Evolutionary conservation across 2,113 vertebrate species (phyloP).

Genomic region (Elanus axillaris): DNA sequence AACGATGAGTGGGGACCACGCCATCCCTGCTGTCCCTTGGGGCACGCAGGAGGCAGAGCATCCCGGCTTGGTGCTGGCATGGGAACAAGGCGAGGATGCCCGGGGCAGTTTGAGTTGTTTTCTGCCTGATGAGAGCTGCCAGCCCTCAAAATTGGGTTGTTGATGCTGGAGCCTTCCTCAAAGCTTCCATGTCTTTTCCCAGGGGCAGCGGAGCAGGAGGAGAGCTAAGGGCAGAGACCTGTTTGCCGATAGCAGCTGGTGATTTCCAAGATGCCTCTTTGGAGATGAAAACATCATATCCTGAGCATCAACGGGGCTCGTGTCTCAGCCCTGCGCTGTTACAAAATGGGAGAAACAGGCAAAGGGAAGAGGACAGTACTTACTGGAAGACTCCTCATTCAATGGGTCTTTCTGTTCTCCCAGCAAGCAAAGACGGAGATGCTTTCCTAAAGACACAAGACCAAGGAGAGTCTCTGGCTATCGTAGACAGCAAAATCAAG

Average conservation of each 20-base stretch:
- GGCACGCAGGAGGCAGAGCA: accelerated
- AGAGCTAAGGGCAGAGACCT: background rate
- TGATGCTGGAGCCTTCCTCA: background rate
- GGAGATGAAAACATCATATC: background rate
- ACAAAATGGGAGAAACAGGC: background rate
- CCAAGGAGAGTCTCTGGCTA: background rate
- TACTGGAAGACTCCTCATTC: background rate
- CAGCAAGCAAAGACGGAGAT: background rate
- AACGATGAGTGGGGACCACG: accelerated
- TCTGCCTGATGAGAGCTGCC: background rate
- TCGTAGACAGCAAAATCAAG: background rate
- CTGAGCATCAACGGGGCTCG: accelerated
- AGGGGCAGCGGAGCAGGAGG: accelerated
- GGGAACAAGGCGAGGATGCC: background rate
- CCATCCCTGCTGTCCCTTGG: background rate
- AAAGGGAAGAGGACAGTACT: background rate
- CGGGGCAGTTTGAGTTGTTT: background rate
- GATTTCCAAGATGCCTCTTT: background rate
- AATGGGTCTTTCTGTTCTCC: background rate
- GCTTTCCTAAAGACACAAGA: background rate
- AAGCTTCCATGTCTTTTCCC: background rate
- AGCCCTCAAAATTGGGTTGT: background rate
- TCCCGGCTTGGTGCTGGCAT: background rate
- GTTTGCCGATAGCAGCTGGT: accelerated
- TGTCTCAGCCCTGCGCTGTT: background rate